phyloP scores from a whole-genome alignment of 2,888 invertebrate genomes.

The Nephrotoma guestfalica region DNA sequence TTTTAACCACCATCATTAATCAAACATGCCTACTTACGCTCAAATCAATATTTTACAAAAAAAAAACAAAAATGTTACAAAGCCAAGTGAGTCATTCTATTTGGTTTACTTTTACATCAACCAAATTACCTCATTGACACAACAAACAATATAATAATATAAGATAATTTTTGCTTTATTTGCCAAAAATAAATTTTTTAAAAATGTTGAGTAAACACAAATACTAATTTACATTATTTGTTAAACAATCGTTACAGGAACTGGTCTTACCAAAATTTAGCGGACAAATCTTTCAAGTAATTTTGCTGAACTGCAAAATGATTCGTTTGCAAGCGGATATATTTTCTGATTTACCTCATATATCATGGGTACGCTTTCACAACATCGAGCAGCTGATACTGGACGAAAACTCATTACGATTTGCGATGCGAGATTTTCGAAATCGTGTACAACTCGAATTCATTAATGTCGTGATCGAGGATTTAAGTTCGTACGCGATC shows the following conservation, averaged over 20 bases:
- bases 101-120: neutral
- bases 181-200: neutral
- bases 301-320: conserved; percentile 48
- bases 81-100: neutral
- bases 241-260: conserved; percentile 31
- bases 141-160: neutral
- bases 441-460: conserved; percentile 27
- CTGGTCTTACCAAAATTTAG: conserved; percentile 37
- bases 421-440: conserved; percentile 34
- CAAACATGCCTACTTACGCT: neutral
- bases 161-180: neutral
- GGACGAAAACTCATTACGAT: conserved; percentile 43
- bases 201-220: neutral
- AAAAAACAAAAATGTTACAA: neutral
- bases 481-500: conserved; percentile 46
- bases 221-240: neutral
- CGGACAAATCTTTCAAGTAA: conserved; percentile 37
- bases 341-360: conserved; percentile 41
- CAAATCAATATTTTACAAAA: neutral
- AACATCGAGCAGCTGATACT: conserved; percentile 48
- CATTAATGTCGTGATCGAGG: conserved; percentile 33
- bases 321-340: conserved; percentile 44
- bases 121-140: neutral
- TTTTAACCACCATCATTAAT: neutral
- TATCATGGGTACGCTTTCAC: conserved; percentile 46